Percentiles rank a stretch among this genome's conserved stretches.
Evolutionary conservation across 2,888 invertebrate genomes (phyloP).

Genomic region (Drosophila meridiana): DNA sequence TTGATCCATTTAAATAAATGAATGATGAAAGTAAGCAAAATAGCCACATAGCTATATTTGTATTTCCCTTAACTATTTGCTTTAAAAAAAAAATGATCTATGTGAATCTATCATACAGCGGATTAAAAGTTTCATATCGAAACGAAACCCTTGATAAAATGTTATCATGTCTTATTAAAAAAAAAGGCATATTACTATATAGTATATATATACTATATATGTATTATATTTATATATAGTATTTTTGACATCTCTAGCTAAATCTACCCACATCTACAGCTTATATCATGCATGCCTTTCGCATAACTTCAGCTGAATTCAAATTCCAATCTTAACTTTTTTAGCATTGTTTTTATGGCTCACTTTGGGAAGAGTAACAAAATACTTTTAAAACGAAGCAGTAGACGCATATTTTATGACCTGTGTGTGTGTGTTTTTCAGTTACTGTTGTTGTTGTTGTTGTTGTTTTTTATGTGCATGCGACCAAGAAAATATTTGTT

Average conservation of each 20-base stretch:
- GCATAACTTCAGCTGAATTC: neutral
- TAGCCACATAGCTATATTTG: too few relatives aligned
- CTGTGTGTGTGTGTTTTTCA: neutral
- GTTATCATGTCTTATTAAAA: too few relatives aligned
- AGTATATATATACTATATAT: too few relatives aligned
- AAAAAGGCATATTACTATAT: too few relatives aligned
- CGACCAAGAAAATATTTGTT: conserved; percentile 29
- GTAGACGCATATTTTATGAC: conserved; percentile 9
- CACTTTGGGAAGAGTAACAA: conserved; percentile 2
- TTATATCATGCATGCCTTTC: neutral
- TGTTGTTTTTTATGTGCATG: conserved; percentile 9
- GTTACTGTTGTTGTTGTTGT: neutral
- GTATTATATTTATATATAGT: too few relatives aligned
- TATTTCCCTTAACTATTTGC: too few relatives aligned
- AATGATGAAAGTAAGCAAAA: too few relatives aligned
- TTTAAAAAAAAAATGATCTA: too few relatives aligned
- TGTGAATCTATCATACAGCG: too few relatives aligned
- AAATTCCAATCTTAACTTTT: neutral
- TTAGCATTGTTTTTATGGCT: neutral
- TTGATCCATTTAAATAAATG: too few relatives aligned
- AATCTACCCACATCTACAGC: neutral
- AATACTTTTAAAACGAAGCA: neutral
- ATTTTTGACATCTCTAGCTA: neutral
- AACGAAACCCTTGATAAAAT: too few relatives aligned
- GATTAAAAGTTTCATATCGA: too few relatives aligned